These are phyloP conservation scores for Panthera tigris DNA, from an alignment of 2,113 vertebrate genomes.

Conservation along the genomic window DNA sequence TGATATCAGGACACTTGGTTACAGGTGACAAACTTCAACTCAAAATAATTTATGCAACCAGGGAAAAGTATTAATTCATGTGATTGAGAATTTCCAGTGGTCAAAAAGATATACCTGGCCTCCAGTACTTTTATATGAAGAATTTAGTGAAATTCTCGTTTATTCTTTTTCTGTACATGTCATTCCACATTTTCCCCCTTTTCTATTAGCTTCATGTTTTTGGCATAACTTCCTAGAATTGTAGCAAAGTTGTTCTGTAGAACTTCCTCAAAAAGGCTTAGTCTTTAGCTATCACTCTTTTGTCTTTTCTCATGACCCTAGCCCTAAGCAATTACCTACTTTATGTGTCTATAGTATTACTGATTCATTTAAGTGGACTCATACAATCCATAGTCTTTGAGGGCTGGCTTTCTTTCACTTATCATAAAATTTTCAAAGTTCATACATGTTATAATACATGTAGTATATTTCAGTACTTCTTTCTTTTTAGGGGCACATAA, in stretches of 20 bases:
- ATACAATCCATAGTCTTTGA: neutral
- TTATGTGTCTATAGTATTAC: neutral
- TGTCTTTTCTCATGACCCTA: neutral
- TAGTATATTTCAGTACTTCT: neutral
- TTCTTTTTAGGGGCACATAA: neutral
- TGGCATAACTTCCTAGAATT: neutral
- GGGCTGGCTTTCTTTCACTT: neutral
- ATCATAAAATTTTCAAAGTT: neutral
- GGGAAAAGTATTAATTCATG: neutral
- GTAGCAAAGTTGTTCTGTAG: too few species aligned
- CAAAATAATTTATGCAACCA: neutral
- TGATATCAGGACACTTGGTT: neutral
- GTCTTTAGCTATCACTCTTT: neutral
- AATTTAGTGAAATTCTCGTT: neutral
- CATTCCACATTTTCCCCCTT: neutral
- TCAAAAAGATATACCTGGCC: neutral
- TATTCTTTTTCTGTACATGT: neutral
- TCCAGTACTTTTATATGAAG: neutral
- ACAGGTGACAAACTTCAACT: neutral
- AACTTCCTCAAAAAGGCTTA: neutral
- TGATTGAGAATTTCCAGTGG: neutral
- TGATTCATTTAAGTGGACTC: neutral
- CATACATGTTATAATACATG: neutral
- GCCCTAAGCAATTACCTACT: neutral
- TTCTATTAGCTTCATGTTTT: neutral